Evolutionary conservation across 2,888 invertebrate genomes (phyloP).

Genomic region (Dichetophora obliterata): DNA sequence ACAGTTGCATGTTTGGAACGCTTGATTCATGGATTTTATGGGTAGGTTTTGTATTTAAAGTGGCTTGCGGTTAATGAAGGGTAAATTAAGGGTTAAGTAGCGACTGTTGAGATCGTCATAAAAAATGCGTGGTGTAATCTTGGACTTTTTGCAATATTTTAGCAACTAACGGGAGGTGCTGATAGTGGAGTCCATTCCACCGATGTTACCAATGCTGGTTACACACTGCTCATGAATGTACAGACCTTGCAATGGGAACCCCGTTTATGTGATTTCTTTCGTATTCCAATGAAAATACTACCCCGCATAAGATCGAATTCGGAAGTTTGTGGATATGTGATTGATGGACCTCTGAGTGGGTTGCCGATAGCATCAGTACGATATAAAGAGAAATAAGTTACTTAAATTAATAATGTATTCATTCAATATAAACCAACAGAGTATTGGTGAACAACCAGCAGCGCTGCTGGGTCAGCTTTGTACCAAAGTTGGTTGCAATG

Average conservation of each 20-base stretch:
- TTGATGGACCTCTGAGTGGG: constrained; percentile 80
- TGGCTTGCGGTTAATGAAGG: too few relatives aligned
- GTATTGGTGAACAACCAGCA: constrained; percentile 95
- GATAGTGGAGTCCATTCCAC: constrained; percentile 83
- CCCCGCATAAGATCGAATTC: constrained; percentile 92
- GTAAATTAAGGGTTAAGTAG: too few relatives aligned
- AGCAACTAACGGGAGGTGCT: constrained; percentile 76
- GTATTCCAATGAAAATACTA: constrained; percentile 84
- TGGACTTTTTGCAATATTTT: constrained; percentile 19
- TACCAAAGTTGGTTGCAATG: constrained; percentile 88
- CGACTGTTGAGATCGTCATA: too few relatives aligned
- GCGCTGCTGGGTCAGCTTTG: constrained; percentile 94
- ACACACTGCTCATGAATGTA: constrained; percentile 96
- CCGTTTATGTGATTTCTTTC: constrained; percentile 88
- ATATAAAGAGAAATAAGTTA: not conserved
- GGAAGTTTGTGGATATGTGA: constrained; percentile 89
- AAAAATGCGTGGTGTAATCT: too few relatives aligned
- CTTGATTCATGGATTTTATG: constrained; percentile 97
- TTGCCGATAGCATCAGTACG: constrained; percentile 89
- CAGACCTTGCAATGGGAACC: constrained; percentile 90
- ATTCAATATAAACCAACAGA: constrained; percentile 70
- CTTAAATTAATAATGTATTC: constrained; percentile 1
- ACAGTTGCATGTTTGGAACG: constrained; percentile 86
- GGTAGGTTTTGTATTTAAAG: constrained; percentile 71
- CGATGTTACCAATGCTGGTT: constrained; percentile 96